Base-by-base conservation (phyloP, 2,797 vertebrate genomes). In the Serranus cabrilla region DNA sequence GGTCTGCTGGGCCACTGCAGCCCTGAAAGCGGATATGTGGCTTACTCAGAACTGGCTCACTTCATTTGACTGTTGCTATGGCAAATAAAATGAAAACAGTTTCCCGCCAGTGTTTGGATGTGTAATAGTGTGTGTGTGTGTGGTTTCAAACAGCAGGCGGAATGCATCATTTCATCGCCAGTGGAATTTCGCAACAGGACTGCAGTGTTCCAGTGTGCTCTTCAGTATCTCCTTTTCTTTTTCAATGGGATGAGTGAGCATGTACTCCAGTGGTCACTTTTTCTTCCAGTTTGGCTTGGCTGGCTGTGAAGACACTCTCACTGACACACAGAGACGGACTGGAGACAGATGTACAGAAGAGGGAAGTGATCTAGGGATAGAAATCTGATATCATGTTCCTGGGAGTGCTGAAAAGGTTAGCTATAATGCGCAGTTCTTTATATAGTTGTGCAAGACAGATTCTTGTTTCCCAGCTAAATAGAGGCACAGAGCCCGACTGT, bases 341-440 rank as follows among this genome's bases (percentile, higher is more conserved):
- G 82, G 88, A 86, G 93, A 95, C 94, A 95, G 93, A 95, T 95
- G 94, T 87, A 91, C 83, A 72, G 83, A 74, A 83, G 88, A 71
- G 87, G 75, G 76, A 88, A 87, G 72, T 73, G 84, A 93, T 91
- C 88, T 85, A 74, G 85, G 76, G 78, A 87, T 84, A 84, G 94
- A 93, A 93, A 96, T 87, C 63, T 82, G 92, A 94, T 94, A 89
- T 88, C 88, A 89, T 89, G 89, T 91, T 93, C 84, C 70, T 85
- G 80, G 71, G 85, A 81, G 87, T 69, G 69, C 87, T 83, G 81
- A 83, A 91, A 94, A 94, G 93, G 92, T 94, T 94, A 92, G 85
- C 87, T 85, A 88, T 87, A 93, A 92, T 91, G 89, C 67, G 75
- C 89, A 75, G 75, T 51, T 91, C 95, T 95, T 95, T 95, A 94